A percentile compares a stretch with the other conserved stretches of the same genome.
Evolutionary conservation across 2,113 vertebrate species (phyloP).

Genomic region (Phalacrocorax brasilianus): DNA sequence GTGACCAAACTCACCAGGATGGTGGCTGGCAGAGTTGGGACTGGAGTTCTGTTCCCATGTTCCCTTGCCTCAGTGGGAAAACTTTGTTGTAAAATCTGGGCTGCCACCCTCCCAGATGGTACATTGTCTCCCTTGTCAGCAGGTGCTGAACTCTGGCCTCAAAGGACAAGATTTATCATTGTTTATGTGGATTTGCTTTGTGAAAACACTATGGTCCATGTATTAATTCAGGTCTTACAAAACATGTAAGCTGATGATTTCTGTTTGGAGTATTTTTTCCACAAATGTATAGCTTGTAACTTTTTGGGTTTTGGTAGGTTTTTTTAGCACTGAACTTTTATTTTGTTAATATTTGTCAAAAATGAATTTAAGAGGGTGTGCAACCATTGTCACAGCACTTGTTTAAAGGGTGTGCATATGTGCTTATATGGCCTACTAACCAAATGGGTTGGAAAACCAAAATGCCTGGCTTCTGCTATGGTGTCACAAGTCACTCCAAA

Average conservation of each 20-base stretch:
- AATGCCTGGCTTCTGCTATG: neutral
- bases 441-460: neutral
- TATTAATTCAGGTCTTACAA: neutral
- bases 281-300: neutral
- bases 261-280: neutral
- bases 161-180: neutral
- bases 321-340: neutral
- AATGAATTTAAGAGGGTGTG: neutral
- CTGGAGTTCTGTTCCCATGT: neutral
- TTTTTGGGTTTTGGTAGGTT: neutral
- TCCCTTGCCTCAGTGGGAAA: neutral
- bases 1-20: neutral
- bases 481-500: neutral
- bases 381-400: neutral
- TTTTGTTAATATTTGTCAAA: neutral
- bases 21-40: neutral
- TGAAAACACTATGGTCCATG: neutral
- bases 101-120: neutral
- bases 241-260: neutral
- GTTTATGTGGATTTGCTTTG: neutral
- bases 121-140: neutral
- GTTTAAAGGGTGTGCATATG: neutral
- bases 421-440: neutral
- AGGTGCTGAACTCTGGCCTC: neutral
- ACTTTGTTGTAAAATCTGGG: neutral